A percentile compares a stretch with the other conserved stretches of the same genome.
Evolutionary conservation across 2,113 vertebrate genomes (phyloP).

Genomic region (Ciconia stormi): DNA sequence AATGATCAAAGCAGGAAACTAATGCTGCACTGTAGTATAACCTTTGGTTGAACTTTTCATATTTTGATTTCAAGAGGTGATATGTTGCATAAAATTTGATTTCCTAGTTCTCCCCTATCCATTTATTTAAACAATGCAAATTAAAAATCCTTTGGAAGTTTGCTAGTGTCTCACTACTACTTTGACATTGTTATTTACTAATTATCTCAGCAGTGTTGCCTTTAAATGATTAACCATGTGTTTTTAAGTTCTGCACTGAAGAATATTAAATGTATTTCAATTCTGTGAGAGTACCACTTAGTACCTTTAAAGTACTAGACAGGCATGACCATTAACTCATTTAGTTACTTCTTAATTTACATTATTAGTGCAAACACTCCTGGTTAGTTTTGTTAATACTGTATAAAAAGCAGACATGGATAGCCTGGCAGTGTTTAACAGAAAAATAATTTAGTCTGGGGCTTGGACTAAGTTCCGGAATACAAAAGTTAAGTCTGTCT

Average conservation of each 20-base stretch:
- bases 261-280: constrained; percentile 30
- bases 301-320: constrained; percentile 6
- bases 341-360: constrained; percentile 14
- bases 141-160: constrained; percentile 36
- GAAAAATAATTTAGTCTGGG: not conserved
- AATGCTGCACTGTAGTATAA: constrained; percentile 43
- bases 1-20: constrained; percentile 64
- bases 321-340: constrained; percentile 17
- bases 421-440: not conserved
- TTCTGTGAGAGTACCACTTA: not conserved
- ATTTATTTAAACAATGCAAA: constrained; percentile 37
- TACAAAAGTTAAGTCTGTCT: not conserved
- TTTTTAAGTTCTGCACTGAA: constrained; percentile 41
- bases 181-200: constrained; percentile 43
- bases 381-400: not conserved
- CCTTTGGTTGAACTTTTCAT: constrained; percentile 67
- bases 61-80: constrained; percentile 62
- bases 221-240: constrained; percentile 30
- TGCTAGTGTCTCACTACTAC: constrained; percentile 1
- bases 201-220: constrained; percentile 9
- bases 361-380: not conserved
- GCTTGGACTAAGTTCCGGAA: not conserved
- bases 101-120: constrained; percentile 12
- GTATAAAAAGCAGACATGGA: not conserved
- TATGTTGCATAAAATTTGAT: constrained; percentile 42